Percentiles rank a stretch among this genome's conserved stretches.
Conservation (phyloP, 2,888 invertebrate genomes). For the Ethmia dodecea region DNA sequence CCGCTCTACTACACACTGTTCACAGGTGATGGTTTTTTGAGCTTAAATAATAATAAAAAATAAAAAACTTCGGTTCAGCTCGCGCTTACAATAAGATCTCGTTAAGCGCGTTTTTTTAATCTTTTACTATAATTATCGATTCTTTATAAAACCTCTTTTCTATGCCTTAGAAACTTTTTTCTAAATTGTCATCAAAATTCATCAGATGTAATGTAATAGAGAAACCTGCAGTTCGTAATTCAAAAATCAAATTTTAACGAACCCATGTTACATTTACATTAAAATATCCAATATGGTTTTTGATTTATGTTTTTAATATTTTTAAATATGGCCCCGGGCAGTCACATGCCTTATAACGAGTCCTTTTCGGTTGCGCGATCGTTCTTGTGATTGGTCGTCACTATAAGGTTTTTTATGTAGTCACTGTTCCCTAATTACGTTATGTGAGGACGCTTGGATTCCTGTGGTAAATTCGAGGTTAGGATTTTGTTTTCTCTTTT, state of each 20-base stretch:
- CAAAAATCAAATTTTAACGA: slow-evolving; percentile 4
- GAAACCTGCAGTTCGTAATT: neutral
- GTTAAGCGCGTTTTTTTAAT: slow-evolving; percentile 50
- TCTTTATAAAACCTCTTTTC: slow-evolving; percentile 28
- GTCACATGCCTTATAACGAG: slow-evolving; percentile 30
- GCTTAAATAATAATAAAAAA: slow-evolving; percentile 66
- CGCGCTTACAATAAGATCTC: slow-evolving; percentile 52
- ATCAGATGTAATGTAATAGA: neutral
- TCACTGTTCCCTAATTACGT: slow-evolving; percentile 62
- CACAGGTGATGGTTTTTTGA: slow-evolving; percentile 67
- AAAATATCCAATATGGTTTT: slow-evolving; percentile 63
- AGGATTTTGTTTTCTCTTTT: slow-evolving; percentile 30
- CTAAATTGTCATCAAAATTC: neutral
- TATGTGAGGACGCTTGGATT: slow-evolving; percentile 42
- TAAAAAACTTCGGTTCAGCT: slow-evolving; percentile 42
- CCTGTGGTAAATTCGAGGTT: slow-evolving; percentile 35
- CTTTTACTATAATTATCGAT: slow-evolving; percentile 41
- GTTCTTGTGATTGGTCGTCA: slow-evolving; percentile 55
- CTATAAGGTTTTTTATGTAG: slow-evolving; percentile 42
- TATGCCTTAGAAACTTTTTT: slow-evolving; percentile 23
- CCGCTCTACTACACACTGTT: slow-evolving; percentile 65
- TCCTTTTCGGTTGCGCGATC: slow-evolving; percentile 47
- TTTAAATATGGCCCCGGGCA: slow-evolving; percentile 67
- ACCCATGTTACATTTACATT: slow-evolving; percentile 45
- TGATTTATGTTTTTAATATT: slow-evolving; percentile 72